Base-by-base conservation (phyloP, 1,140 invertebrate genomes). In the Pseudoatta argentina region DNA sequence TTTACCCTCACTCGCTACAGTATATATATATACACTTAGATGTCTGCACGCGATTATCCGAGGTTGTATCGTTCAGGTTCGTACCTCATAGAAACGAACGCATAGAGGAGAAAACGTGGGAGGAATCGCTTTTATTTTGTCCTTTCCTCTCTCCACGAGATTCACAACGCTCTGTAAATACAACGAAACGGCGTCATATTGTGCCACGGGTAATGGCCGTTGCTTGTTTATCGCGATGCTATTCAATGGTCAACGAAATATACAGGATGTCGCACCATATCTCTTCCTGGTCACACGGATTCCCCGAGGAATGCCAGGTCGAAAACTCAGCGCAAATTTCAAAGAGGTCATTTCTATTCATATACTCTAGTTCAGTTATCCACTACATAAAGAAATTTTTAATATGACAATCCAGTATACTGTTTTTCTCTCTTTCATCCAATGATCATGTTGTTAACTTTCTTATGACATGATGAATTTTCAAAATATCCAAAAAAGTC, bases 151-250 rank as follows among this genome's bases (percentile, higher is more conserved):
- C 30, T 57, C 4, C 12, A 21, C 59, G 76, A 55, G 14, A 73
- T 30, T 59, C 64, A 24, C 39, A 6, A 18, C 55, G 55, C 39
- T 83, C 66, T 64, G 61, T 53, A 79, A 63, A 86, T 69, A 71
- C 59, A 86, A 71, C 24, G 78, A 71, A 86, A 86, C 61, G 55
- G 34, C 85, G 57, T 71, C 85, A 71, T 72, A 86, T 69, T 86
- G 85, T 81, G 78, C 67, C 77, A 64, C 55, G 55, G 55, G 27
- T 82, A 86, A 86, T 51, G 77, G 77, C 48, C 66, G 48, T 27
- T 44, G 77, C 64, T 71, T 86, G 85, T 86, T 86, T 86, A 86
- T 86, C 85, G 77, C 76, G 76, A 79, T 79, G 77, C 77, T 83
- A 83, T 83, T 75, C 69, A 75, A 73, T 61, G 69, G 55, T 51